Evolutionary conservation across 2,113 vertebrate genomes (phyloP).

Genomic region (Numida meleagris): DNA sequence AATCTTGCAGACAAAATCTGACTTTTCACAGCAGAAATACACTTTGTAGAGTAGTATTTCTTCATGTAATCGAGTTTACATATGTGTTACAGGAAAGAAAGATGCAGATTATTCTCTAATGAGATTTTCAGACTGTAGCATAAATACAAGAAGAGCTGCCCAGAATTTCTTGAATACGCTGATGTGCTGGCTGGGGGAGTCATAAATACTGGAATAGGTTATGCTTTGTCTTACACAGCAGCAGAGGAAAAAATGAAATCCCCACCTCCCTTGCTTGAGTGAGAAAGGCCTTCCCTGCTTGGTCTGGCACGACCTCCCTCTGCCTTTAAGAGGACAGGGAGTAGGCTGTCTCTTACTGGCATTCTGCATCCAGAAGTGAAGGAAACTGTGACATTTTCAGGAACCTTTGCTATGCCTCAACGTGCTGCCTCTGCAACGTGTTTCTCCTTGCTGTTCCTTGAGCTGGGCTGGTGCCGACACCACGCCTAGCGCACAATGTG

Average conservation of each 20-base stretch:
- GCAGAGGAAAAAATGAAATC: conserved; percentile 17
- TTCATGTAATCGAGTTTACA: conserved; percentile 23
- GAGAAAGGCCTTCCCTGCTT: not conserved
- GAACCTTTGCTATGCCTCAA: not conserved
- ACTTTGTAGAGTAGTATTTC: not conserved
- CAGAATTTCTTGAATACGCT: not conserved
- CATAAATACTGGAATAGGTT: conserved; percentile 46
- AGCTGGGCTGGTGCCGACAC: not conserved
- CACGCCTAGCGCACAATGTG: not conserved
- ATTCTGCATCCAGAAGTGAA: not conserved
- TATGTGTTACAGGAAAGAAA: conserved; percentile 43
- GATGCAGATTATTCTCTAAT: conserved; percentile 17
- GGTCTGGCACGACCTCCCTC: not conserved
- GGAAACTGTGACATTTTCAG: not conserved
- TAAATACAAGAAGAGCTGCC: not conserved
- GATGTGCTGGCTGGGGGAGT: conserved; percentile 27
- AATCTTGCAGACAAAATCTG: conserved; percentile 1
- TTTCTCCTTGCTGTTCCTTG: not conserved
- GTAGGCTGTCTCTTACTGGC: not conserved
- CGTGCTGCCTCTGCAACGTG: not conserved
- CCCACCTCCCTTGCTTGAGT: not conserved
- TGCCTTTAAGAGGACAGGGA: not conserved
- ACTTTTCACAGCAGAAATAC: not conserved
- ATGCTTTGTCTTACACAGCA: conserved; percentile 26
- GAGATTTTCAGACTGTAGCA: conserved; percentile 49